Base-by-base conservation (phyloP, 2,113 vertebrate species). In the Grammomys surdaster region DNA sequence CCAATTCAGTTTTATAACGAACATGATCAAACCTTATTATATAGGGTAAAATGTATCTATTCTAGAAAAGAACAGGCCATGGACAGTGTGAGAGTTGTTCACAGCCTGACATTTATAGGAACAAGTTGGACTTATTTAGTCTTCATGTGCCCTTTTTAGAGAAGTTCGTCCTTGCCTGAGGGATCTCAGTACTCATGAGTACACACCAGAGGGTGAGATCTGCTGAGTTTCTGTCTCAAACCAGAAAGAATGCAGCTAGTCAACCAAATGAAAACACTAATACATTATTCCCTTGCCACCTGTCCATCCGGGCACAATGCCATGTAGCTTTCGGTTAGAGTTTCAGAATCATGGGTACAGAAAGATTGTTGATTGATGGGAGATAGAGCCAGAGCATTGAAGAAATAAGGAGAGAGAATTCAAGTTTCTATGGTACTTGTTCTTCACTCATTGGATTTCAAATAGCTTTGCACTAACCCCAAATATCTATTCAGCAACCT, bases 141-240 rank as follows among this genome's bases (percentile, higher is more conserved):
- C 89, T 91, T 54, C 43, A 51, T 88, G 92, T 81, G 33, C 17
- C 58, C 40, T 75, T 93, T 82, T 56, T 36, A 31, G 54, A 86
- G 67, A 97, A 94, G 88, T 92, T 92, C 40, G 90, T 8, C 16
- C 54, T 76, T 93, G n/a, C 69, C 88, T 69, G 33, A 67, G 60
- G 26, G 36, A 86, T 75, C 84, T 96, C 70, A 54, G 4, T 14
- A 22, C 5, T 7, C 43, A 65, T 76, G 60, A 43, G n/a, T 43
- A 3, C 58, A 80, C 20, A 51, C 19, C 14, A 28, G 0, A 92
- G 90, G 76, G 36, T 73, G 40, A 40, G 8, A 54, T 93, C 88
- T 94, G 51, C 51, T 76, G 81, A 48, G 67, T 96, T 89, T 97
- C 95, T 70, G 78, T 90, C 56, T 85, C 87, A 90, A 94, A 65